phyloP scores from a whole-genome alignment of 2,888 invertebrate species.

The Philereme vetulata region DNA sequence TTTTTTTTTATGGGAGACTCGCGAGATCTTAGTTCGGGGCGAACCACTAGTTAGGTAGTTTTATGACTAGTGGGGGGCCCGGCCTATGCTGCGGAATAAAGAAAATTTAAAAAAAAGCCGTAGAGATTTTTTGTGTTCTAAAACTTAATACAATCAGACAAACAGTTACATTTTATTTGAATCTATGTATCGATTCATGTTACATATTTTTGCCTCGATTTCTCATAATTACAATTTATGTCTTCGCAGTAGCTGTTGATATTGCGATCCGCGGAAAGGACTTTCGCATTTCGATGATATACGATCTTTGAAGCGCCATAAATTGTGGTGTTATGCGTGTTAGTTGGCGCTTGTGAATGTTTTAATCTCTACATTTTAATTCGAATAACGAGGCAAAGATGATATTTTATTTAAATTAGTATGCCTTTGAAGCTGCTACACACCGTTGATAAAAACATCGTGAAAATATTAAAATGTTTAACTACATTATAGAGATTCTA shows the following conservation, averaged over 20 bases:
- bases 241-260: slow-evolving; percentile 31
- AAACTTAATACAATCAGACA: slow-evolving; percentile 1
- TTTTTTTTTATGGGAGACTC: too few species aligned
- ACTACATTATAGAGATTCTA: too few species aligned
- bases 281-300: slow-evolving; percentile 31
- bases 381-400: slow-evolving; percentile 21
- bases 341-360: slow-evolving; percentile 24
- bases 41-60: too few species aligned
- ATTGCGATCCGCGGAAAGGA: slow-evolving; percentile 30
- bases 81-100: too few species aligned
- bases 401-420: slow-evolving; percentile 7
- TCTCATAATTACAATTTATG: slow-evolving; percentile 63
- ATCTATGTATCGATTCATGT: slow-evolving; percentile 25
- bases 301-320: slow-evolving; percentile 29
- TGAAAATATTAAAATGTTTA: not conserved
- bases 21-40: too few species aligned
- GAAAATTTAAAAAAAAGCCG: too few species aligned
- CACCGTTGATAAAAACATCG: not conserved
- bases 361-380: slow-evolving; percentile 29
- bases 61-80: too few species aligned
- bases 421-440: slow-evolving; percentile 8
- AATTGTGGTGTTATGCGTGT: slow-evolving; percentile 29
- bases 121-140: too few species aligned
- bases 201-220: slow-evolving; percentile 34
- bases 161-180: slow-evolving; percentile 4